phyloP scores from a whole-genome alignment of 2,113 vertebrate genomes.

The Tricholaema leucomelas region DNA sequence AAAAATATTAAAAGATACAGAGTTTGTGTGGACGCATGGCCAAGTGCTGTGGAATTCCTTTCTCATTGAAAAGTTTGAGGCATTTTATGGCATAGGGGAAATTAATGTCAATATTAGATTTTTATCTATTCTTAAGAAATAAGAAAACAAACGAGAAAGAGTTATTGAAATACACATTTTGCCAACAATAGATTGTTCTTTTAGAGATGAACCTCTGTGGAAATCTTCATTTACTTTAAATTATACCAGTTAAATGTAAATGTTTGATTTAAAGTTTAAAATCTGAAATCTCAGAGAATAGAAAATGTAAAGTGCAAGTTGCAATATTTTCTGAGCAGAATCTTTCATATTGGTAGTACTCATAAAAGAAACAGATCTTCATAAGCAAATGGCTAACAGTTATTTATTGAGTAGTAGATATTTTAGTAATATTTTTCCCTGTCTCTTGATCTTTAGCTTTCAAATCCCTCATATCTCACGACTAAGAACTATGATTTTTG shows the following conservation, averaged over 20 bases:
- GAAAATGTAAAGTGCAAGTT: too few relatives aligned
- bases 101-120: background rate
- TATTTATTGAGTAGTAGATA: too few relatives aligned
- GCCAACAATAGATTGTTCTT: background rate
- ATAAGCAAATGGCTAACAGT: too few relatives aligned
- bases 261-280: background rate
- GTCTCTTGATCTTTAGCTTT: too few relatives aligned
- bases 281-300: too few relatives aligned
- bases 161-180: background rate
- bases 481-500: too few relatives aligned
- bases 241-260: background rate
- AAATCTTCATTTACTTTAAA: background rate
- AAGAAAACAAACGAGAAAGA: background rate
- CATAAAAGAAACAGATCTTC: too few relatives aligned
- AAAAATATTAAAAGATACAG: too few relatives aligned
- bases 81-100: background rate
- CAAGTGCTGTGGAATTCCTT: background rate
- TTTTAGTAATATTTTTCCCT: too few relatives aligned
- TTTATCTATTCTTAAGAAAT: background rate
- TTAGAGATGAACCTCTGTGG: background rate
- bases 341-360: too few relatives aligned
- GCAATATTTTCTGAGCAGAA: too few relatives aligned
- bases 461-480: too few relatives aligned
- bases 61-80: background rate
- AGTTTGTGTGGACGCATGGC: background rate